Percentiles rank a stretch among this genome's conserved stretches.
phyloP scores from a whole-genome alignment of 2,797 vertebrate genomes.

The Percopsis omiscomaycus region DNA sequence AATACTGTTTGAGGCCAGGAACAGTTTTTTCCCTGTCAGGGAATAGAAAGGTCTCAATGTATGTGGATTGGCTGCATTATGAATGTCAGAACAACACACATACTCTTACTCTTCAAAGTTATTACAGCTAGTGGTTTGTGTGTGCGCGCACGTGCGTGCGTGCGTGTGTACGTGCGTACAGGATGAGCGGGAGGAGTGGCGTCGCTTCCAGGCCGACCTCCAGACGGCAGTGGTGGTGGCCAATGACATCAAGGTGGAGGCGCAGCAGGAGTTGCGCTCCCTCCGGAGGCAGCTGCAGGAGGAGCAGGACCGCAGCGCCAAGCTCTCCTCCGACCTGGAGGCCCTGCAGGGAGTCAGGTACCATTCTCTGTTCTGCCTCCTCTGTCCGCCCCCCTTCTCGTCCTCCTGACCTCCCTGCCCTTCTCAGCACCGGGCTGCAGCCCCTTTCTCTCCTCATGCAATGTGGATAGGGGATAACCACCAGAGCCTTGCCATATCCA shows the following conservation, averaged over 20 bases:
- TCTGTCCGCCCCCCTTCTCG: conserved; percentile 2
- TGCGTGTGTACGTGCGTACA: conserved; percentile 53
- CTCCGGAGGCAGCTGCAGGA: conserved; percentile 89
- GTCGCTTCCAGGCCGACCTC: conserved; percentile 95
- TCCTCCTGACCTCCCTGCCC: conserved; percentile 10
- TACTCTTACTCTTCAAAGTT: not conserved
- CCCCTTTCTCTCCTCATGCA: conserved; percentile 53
- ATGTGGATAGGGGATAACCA: conserved; percentile 44
- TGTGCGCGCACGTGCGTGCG: not conserved
- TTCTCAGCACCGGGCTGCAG: conserved; percentile 57
- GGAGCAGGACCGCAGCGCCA: conserved; percentile 87
- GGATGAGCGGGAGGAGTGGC: conserved; percentile 97
- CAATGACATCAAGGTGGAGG: conserved; percentile 97
- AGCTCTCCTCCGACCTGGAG: conserved; percentile 88
- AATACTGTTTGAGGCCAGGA: too few relatives aligned
- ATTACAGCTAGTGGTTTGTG: not conserved
- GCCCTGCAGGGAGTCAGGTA: conserved; percentile 84
- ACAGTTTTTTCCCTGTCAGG: too few relatives aligned
- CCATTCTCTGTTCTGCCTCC: not conserved
- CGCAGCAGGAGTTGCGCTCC: conserved; percentile 91
- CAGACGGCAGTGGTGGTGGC: conserved; percentile 97
- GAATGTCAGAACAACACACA: too few relatives aligned
- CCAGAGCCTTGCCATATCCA: conserved; percentile 61
- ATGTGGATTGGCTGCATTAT: too few relatives aligned
- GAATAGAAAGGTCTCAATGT: too few relatives aligned